Evolutionary conservation across 35 echinoderm and acorn worm genomes (phyloP), one percentile per base, ranked within the genome.

Genomic region (Anneissia japonica): DNA sequence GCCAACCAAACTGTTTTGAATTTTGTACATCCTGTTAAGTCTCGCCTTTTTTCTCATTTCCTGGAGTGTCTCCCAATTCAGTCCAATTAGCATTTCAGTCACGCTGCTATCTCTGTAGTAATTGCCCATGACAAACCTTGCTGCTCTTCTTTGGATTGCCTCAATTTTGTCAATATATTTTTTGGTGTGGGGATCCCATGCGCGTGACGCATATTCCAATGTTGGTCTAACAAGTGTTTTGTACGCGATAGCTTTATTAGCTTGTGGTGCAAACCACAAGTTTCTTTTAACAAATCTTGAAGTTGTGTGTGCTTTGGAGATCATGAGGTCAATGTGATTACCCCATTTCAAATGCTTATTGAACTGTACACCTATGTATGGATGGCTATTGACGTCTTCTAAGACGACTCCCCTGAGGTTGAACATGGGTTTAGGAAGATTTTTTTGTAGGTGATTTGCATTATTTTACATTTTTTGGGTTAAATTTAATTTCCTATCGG

Each of bases 181-280:
- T 81, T 80, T 12, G 9, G 28, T 75, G 39, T 81, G 37, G 5
- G 45, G 86, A 31, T 88, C 86, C 86, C 86, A 88, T 40, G 46
- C 73, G 23, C 34, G 79, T 31, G 32, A 31, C 2, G 86, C 77
- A 30, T 88, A 88, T 32, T 88, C 86, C 4, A 81, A 3, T 5
- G 81, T 82, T 10, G 86, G 86, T 81, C 86, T 80, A 36, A 88
- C 86, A 19, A 88, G 77, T 7, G 86, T 55, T 81, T 79, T 80
- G 43, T 81, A 88, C 1, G 86, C 86, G 26, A 39, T 82, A 32
- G 13, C 77, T 88, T 88, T 88, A 38, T 80, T 64, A 30, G 77
- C 1, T 32, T 40, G 5, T 9, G n/a, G 45, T 0, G 32, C 76
- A 30, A 86, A 39, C 38, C 38, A 64, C 13, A 90, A 45, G 76